Conservation (phyloP, 2,113 vertebrate species). For the Rutilus rutilus region DNA sequence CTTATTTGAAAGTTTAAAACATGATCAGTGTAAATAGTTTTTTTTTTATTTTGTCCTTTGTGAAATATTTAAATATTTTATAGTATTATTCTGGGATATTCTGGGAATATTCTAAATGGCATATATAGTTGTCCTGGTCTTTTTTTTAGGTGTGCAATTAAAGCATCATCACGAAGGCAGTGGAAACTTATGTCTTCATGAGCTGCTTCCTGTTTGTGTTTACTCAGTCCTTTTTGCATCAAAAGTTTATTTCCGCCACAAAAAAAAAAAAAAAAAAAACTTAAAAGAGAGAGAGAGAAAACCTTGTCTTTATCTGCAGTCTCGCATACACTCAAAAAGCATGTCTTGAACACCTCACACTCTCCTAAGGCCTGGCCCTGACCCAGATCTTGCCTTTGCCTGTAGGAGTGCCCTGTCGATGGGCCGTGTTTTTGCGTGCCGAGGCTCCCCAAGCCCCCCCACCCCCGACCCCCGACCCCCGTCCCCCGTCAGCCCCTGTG, state of each 20-base stretch:
- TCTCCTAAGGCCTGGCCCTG: conserved; percentile 60
- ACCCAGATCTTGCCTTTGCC: conserved; percentile 67
- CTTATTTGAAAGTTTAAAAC: not conserved
- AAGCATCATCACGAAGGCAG: conserved; percentile 61
- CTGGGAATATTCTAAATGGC: not conserved
- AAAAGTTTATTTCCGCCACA: conserved; percentile 48
- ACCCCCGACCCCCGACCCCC: too few relatives aligned
- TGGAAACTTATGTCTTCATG: conserved; percentile 62
- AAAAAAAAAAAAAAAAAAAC: conserved; percentile 15
- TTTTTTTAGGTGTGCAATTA: conserved; percentile 40
- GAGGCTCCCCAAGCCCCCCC: conserved; percentile 73
- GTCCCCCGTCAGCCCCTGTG: conserved; percentile 80
- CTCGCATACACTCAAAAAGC: conserved; percentile 56
- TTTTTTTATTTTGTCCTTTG: not conserved
- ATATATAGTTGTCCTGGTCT: not conserved
- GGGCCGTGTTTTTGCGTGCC: conserved; percentile 79
- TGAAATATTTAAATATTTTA: not conserved
- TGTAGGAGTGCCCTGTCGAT: conserved; percentile 67
- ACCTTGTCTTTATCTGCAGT: not conserved
- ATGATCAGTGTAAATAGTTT: not conserved
- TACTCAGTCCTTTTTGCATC: conserved; percentile 60
- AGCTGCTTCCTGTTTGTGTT: conserved; percentile 77
- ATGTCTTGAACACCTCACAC: conserved; percentile 64
- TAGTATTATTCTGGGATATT: not conserved
- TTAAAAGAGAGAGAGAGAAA: not conserved